These are phyloP conservation scores for Chlamydotis undulata DNA, from an alignment of 2,113 vertebrate species.

Conservation along the genomic window DNA sequence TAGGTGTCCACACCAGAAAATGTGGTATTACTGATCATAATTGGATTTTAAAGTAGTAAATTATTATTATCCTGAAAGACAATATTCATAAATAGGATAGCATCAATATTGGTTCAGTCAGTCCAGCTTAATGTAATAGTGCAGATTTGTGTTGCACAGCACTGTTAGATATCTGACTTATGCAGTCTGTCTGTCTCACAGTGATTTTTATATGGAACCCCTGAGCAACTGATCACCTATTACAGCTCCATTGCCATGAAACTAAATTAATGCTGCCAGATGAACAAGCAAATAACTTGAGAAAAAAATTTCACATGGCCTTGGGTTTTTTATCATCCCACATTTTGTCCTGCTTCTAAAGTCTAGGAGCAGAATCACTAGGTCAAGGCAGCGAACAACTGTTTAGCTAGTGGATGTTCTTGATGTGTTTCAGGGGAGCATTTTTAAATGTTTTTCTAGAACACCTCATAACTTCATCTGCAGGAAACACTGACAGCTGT, in stretches of 20 bases:
- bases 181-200: fast-evolving
- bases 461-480: background rate
- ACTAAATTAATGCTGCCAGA: background rate
- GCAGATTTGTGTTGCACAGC: background rate
- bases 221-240: background rate
- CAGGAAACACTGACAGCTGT: background rate
- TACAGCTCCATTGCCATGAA: background rate
- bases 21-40: background rate
- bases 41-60: background rate
- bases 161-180: background rate
- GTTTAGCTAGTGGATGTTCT: background rate
- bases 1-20: background rate
- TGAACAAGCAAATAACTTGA: background rate
- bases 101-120: background rate
- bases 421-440: background rate
- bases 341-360: background rate
- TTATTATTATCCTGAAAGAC: background rate
- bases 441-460: background rate
- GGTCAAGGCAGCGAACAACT: background rate
- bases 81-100: background rate
- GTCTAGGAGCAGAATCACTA: background rate
- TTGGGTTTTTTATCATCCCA: background rate
- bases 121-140: background rate
- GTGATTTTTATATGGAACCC: background rate
- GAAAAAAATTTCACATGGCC: background rate